Evolutionary conservation across 2,113 vertebrate genomes (phyloP).

Genomic region (human (Homo sapiens)): DNA sequence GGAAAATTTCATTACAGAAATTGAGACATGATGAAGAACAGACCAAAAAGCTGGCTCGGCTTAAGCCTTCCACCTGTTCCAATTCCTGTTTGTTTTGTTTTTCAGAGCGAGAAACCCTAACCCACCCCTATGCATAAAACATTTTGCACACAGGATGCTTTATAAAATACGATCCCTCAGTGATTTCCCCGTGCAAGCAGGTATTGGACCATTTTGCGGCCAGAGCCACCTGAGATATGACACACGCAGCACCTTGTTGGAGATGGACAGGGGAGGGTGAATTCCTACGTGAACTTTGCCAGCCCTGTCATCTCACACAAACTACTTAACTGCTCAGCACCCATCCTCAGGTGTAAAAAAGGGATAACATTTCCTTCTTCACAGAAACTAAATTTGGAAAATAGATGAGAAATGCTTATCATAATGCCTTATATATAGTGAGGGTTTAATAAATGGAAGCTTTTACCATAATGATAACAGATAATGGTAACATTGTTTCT

Average conservation of each 20-base stretch:
- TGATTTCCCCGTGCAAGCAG: not conserved
- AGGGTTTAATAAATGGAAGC: not conserved
- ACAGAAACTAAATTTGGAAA: not conserved
- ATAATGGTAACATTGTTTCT: not conserved
- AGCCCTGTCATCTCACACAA: not conserved
- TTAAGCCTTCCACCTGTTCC: not conserved
- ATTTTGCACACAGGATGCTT: not conserved
- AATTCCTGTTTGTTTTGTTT: not conserved
- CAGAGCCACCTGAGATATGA: not conserved
- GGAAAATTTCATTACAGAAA: constrained; percentile 61
- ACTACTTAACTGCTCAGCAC: not conserved
- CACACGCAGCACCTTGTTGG: fast-evolving
- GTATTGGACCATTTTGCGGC: not conserved
- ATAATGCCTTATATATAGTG: not conserved
- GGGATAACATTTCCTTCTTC: not conserved
- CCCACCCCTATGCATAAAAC: not conserved
- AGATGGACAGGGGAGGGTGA: fast-evolving
- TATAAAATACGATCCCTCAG: not conserved
- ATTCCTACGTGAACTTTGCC: not conserved
- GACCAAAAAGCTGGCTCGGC: not conserved
- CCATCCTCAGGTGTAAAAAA: not conserved
- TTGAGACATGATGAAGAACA: not conserved
- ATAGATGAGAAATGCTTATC: not conserved
- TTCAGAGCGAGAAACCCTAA: not conserved
- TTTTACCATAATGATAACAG: not conserved